Conservation (phyloP, 1,140 invertebrate species). For the Drosophila dunni region DNA sequence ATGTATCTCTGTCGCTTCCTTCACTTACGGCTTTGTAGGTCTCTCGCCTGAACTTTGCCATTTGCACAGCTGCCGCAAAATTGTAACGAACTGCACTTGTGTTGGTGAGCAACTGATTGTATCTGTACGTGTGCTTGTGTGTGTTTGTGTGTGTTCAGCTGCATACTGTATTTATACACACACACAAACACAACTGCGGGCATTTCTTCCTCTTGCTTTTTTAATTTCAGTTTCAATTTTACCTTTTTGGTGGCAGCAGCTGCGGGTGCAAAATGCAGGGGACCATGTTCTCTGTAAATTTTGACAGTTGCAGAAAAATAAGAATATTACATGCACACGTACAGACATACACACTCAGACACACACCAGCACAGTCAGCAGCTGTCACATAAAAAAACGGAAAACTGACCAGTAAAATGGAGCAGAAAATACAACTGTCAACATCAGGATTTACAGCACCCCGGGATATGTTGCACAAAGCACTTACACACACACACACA, state of each 20-base stretch:
- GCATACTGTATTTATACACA: conserved; percentile 20
- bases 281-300: conserved; percentile 38
- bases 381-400: conserved; percentile 29
- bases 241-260: conserved; percentile 29
- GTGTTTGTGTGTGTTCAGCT: conserved; percentile 18
- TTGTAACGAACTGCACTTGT: conserved; percentile 37
- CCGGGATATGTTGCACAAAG: conserved; percentile 25
- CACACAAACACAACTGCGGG: conserved; percentile 24
- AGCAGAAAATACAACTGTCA: conserved; percentile 59
- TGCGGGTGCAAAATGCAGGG: neutral
- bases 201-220: conserved; percentile 37
- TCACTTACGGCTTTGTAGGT: conserved; percentile 33
- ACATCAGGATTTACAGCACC: conserved; percentile 50
- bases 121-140: conserved; percentile 5
- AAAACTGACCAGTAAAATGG: conserved; percentile 40
- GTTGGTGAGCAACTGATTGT: conserved; percentile 20
- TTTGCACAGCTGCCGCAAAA: conserved; percentile 51
- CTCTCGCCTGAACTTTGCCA: conserved; percentile 51
- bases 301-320: conserved; percentile 56
- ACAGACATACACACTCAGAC: conserved; percentile 16
- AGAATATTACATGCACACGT: conserved; percentile 28
- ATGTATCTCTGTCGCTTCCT: neutral
- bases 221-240: conserved; percentile 60
- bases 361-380: neutral
- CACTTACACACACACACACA: conserved; percentile 4